Evolutionary conservation across 2,113 vertebrate genomes (phyloP).

Genomic region (Sturnira hondurensis): DNA sequence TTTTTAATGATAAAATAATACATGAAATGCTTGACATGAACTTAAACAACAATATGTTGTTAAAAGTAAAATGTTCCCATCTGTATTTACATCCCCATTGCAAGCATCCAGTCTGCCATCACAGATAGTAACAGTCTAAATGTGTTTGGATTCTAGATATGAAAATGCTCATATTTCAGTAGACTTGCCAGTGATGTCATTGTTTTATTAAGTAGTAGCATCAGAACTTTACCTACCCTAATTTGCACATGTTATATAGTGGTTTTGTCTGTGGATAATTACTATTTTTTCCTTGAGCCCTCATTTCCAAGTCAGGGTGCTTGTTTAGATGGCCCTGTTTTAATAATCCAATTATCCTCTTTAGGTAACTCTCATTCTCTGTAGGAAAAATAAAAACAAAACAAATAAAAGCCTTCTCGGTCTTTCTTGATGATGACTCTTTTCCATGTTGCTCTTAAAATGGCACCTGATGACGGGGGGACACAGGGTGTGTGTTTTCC

Average conservation of each 20-base stretch:
- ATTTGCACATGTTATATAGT: too few species aligned
- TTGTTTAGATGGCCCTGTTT: neutral
- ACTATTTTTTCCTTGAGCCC: neutral
- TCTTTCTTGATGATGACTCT: neutral
- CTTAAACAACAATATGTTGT: neutral
- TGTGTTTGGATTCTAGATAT: neutral
- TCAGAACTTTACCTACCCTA: neutral
- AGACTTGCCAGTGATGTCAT: neutral
- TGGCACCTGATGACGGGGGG: too few species aligned
- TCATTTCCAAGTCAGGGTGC: neutral
- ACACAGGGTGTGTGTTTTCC: neutral
- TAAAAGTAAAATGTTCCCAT: neutral
- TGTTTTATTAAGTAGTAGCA: neutral
- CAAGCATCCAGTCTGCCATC: neutral
- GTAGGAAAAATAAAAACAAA: neutral
- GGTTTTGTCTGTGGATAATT: neutral
- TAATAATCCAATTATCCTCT: neutral
- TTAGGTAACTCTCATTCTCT: neutral
- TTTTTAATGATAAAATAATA: neutral
- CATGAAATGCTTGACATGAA: neutral
- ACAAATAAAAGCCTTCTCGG: neutral
- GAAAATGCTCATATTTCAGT: too few species aligned
- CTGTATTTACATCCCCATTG: neutral
- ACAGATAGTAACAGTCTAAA: neutral
- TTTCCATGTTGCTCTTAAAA: neutral